Evolutionary conservation across 2,888 invertebrate species (phyloP).

Genomic region (Leucophenga maculata): DNA sequence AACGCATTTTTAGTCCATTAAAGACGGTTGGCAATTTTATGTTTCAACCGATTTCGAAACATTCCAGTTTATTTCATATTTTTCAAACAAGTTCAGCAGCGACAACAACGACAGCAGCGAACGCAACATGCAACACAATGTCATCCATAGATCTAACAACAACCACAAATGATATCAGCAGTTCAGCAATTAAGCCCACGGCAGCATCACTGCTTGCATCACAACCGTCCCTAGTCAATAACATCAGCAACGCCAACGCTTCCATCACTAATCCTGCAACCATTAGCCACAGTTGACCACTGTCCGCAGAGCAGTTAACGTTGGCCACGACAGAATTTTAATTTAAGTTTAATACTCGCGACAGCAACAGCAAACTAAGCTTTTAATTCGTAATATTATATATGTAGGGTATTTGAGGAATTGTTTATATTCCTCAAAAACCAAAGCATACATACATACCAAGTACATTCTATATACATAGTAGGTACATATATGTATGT

Average conservation of each 20-base stretch:
- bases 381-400: not conserved
- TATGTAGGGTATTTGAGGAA: too few relatives aligned
- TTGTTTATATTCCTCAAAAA: not conserved
- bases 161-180: slow-evolving; percentile 48
- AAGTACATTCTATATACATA: not conserved
- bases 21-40: slow-evolving; percentile 72
- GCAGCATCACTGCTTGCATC: slow-evolving; percentile 25
- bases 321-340: not conserved
- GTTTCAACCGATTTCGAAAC: slow-evolving; percentile 66
- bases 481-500: not conserved
- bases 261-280: not conserved
- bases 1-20: slow-evolving; percentile 72
- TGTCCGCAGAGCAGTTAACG: not conserved
- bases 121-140: slow-evolving; percentile 26
- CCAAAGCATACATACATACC: not conserved
- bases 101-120: not conserved
- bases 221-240: slow-evolving; percentile 21
- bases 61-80: slow-evolving; percentile 71
- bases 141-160: slow-evolving; percentile 33
- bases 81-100: slow-evolving; percentile 50
- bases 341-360: slow-evolving; percentile 18
- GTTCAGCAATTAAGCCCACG: slow-evolving; percentile 49
- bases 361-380: not conserved
- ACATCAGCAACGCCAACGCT: not conserved
- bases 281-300: slow-evolving; percentile 5